A percentile compares a stretch with the other conserved stretches of the same genome.
These are phyloP conservation scores for Lepus europaeus DNA, from an alignment of 2,113 vertebrate genomes.

Conservation along the genomic window DNA sequence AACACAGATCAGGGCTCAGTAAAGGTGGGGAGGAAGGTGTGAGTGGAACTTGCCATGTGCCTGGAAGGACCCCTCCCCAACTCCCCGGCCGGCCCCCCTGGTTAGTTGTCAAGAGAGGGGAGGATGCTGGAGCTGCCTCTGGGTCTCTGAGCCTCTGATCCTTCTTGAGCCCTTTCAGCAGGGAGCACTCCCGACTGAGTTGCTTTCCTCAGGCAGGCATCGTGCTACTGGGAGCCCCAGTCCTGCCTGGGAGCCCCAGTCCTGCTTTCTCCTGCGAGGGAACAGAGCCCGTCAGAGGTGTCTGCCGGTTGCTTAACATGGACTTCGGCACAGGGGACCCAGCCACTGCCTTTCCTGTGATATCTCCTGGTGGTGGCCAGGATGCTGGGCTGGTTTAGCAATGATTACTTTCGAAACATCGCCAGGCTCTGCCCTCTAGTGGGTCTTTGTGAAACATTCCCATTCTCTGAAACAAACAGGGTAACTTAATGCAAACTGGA, in stretches of 20 bases:
- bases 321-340: neutral
- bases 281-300: neutral
- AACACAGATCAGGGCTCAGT: neutral
- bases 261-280: neutral
- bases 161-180: neutral
- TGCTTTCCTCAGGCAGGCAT: neutral
- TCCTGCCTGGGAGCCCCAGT: accelerated
- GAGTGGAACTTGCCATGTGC: neutral
- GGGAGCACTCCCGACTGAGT: neutral
- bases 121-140: accelerated
- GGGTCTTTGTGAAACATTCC: constrained; percentile 38
- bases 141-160: accelerated
- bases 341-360: neutral
- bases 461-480: neutral
- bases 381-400: neutral
- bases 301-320: neutral
- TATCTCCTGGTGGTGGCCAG: neutral
- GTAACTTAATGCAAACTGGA: neutral
- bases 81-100: too few relatives aligned
- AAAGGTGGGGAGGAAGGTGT: neutral
- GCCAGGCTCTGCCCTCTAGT: constrained; percentile 67
- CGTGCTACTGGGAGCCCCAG: accelerated
- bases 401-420: neutral
- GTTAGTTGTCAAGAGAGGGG: neutral
- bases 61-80: neutral